phyloP scores from a whole-genome alignment of 2,113 vertebrate genomes.

The Rynchops niger region DNA sequence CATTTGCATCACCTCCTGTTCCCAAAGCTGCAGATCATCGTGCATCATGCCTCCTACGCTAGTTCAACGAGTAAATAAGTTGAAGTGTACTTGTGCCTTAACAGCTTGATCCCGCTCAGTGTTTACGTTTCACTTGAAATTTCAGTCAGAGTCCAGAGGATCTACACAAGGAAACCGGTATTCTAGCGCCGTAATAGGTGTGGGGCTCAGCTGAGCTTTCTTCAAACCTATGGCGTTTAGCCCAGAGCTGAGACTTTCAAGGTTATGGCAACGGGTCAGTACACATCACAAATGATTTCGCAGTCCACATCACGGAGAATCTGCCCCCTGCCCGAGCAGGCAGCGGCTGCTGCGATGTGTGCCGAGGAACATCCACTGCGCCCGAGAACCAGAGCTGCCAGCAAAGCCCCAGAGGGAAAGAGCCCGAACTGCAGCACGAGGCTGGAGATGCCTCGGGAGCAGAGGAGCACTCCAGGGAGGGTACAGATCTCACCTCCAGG shows the following conservation, averaged over 20 bases:
- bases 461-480: neutral
- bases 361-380: neutral
- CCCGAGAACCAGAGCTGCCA: neutral
- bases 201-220: neutral
- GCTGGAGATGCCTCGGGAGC: neutral
- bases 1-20: neutral
- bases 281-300: conserved; percentile 11
- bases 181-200: neutral
- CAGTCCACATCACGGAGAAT: neutral
- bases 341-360: neutral
- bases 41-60: neutral
- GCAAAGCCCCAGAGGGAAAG: neutral
- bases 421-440: neutral
- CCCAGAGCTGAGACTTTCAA: neutral
- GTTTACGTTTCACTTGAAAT: neutral
- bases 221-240: neutral
- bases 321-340: neutral
- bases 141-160: neutral
- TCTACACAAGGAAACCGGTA: neutral
- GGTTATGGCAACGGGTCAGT: neutral
- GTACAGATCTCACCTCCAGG: neutral
- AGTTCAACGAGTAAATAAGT: neutral
- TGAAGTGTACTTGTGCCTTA: neutral
- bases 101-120: neutral
- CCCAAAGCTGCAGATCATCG: neutral